Evolutionary conservation across 2,797 vertebrate genomes (phyloP).

Genomic region (Phataginus tetradactyla): DNA sequence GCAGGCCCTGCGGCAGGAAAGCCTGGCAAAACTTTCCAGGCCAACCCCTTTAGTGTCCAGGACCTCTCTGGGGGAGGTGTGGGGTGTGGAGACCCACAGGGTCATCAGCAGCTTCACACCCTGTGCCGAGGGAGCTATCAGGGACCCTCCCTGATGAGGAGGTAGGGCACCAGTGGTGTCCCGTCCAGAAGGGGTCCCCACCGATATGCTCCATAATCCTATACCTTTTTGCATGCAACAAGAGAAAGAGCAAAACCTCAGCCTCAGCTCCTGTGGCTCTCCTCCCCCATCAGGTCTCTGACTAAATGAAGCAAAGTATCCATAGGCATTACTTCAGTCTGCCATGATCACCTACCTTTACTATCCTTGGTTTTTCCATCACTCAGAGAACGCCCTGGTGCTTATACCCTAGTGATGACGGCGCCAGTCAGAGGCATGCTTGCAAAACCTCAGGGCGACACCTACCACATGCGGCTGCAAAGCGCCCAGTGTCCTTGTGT

Average conservation of each 20-base stretch:
- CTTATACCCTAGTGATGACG: not conserved
- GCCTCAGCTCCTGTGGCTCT: not conserved
- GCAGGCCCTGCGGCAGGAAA: conserved; percentile 30
- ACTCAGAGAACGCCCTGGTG: too few relatives aligned
- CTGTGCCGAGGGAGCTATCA: not conserved
- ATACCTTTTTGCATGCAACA: not conserved
- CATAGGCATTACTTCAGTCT: not conserved
- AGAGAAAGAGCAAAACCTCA: not conserved
- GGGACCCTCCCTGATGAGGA: not conserved
- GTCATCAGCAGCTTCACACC: not conserved
- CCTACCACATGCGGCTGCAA: not conserved
- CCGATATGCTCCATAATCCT: not conserved
- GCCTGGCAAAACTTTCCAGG: conserved; percentile 52
- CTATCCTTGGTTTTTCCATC: not conserved
- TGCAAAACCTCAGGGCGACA: not conserved
- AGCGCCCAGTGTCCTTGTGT: not conserved
- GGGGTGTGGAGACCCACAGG: too few relatives aligned
- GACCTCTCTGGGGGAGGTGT: not conserved
- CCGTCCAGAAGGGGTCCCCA: not conserved
- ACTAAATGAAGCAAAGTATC: not conserved
- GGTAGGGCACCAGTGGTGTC: not conserved
- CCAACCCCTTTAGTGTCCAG: conserved; percentile 42
- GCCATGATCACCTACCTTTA: not conserved
- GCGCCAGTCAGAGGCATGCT: not conserved
- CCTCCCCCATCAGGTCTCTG: not conserved